Base-by-base conservation (phyloP, 1,140 invertebrate species). In the Musca vetustissima region DNA sequence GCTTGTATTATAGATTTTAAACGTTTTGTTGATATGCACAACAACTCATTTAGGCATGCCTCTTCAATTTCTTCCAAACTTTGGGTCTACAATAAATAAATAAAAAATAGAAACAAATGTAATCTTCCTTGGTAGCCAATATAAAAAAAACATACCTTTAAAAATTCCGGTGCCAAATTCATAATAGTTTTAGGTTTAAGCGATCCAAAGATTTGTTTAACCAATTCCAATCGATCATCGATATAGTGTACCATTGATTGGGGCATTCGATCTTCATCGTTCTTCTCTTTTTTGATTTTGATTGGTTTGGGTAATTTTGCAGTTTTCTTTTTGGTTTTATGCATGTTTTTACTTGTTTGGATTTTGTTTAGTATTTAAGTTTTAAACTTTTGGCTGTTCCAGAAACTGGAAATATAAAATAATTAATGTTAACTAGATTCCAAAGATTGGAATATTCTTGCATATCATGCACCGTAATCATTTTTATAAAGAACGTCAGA, bases 201-300 rank as follows among this genome's bases (percentile, higher is more conserved):
- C 0, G 86, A 84, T 22, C 85, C 86, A 75, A 89, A 87, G 11
- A 89, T 85, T 80, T 89, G 87, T 66, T 88, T 87, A 78, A 89
- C 87, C 52, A 90, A 73, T 73, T 87, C 88, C 0, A 90, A 84
- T 49, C 88, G 78, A 72, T 90, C 88, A 59, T 88, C 86, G 3
- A 88, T 84, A 69, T 87, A 89, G 72, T 88, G 86, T 0, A 85
- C 85, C 66, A 90, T 81, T 66, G 80, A 73, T 1, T 79, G 76
- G 17, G 79, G 72, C 1, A 73, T 55, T 1, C 78, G 78, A n/a
- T 81, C 79, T 50, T 81, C 79, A 52, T 81, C 79, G 0, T 70
- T 66, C 69, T 81, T 81, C 50, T 81, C 79, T 69, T 81, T 81
- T 7, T 81, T 81, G 4, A 81, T 74, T 28, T 66, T 79, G 25